Conservation (phyloP, 2,888 invertebrate genomes). For the Caenorhabditis doughertyi region DNA sequence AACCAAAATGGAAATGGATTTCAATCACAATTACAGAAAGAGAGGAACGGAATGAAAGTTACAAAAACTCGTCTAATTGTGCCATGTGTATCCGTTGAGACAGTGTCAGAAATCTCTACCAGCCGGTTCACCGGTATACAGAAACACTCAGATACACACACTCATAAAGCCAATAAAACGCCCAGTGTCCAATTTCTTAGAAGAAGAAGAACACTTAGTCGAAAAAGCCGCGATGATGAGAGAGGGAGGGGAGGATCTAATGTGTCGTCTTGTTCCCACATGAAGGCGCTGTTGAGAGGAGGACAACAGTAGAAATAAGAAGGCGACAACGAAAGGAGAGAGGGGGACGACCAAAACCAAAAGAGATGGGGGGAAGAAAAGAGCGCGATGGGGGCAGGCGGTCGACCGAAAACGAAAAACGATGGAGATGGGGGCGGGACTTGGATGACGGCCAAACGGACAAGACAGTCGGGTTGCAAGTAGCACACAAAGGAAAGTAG, state of each 20-base stretch:
- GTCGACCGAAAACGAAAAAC: constrained; percentile 31
- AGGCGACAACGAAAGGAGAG: constrained; percentile 12
- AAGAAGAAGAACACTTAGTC: constrained; percentile 26
- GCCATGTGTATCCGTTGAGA: too few relatives aligned
- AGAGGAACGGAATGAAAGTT: too few relatives aligned
- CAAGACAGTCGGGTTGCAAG: constrained; percentile 33
- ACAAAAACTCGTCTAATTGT: too few relatives aligned
- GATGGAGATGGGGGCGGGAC: constrained; percentile 37
- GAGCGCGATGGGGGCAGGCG: constrained; percentile 41
- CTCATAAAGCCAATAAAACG: constrained; percentile 44
- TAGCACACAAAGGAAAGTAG: constrained; percentile 28
- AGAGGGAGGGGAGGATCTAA: constrained; percentile 14
- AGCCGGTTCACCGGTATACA: neutral
- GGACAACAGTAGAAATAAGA: neutral
- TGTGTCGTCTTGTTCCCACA: constrained; percentile 47
- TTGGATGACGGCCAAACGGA: constrained; percentile 47
- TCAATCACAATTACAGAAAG: too few relatives aligned
- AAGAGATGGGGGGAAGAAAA: constrained; percentile 26
- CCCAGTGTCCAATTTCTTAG: constrained; percentile 11
- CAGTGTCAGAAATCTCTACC: neutral
- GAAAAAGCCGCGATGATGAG: constrained; percentile 30
- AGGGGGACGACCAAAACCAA: constrained; percentile 14
- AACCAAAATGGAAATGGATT: too few relatives aligned
- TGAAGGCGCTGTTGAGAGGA: neutral
- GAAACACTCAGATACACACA: neutral